These are phyloP conservation scores for Leptinotarsa defecta DNA, from an alignment of 1,140 invertebrate genomes.

Conservation along the genomic window DNA sequence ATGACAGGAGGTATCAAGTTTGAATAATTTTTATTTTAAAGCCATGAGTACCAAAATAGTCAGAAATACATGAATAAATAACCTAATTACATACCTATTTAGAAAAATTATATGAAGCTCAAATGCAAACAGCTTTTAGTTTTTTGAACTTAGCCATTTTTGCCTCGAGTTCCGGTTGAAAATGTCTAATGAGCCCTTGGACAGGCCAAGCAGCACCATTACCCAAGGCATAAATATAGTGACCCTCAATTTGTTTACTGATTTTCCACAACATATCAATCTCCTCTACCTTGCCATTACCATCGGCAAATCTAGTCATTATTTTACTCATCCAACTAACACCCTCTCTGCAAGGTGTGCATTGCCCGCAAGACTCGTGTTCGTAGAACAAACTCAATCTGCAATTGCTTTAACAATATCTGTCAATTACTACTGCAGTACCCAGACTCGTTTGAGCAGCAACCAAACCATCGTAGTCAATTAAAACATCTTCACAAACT, in stretches of 20 bases:
- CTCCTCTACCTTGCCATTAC: constrained; percentile 91
- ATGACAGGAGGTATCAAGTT: too few species aligned
- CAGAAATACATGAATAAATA: too few species aligned
- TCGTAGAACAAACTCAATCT: constrained; percentile 98
- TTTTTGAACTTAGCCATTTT: constrained; percentile 70
- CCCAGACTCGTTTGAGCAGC: constrained; percentile 93
- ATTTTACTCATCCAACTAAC: constrained; percentile 99
- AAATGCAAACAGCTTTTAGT: constrained; percentile 34
- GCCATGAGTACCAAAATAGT: too few species aligned
- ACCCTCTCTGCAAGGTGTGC: constrained; percentile 93
- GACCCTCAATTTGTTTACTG: constrained; percentile 99
- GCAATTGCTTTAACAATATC: too few species aligned
- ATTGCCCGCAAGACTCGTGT: constrained; percentile 99
- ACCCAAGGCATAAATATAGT: constrained; percentile 98
- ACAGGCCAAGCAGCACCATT: constrained; percentile 99
- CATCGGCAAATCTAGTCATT: constrained; percentile 86
- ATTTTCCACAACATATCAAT: constrained; percentile 99
- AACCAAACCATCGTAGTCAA: constrained; percentile 98
- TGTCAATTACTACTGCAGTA: constrained; percentile 94
- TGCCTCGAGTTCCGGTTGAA: constrained; percentile 89
- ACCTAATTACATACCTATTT: too few species aligned
- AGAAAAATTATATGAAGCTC: too few species aligned
- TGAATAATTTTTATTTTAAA: too few species aligned
- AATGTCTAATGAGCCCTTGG: constrained; percentile 97
- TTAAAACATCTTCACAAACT: constrained; percentile 91